Conservation (phyloP, 2,113 vertebrate species). For the Ophiodon elongatus region DNA sequence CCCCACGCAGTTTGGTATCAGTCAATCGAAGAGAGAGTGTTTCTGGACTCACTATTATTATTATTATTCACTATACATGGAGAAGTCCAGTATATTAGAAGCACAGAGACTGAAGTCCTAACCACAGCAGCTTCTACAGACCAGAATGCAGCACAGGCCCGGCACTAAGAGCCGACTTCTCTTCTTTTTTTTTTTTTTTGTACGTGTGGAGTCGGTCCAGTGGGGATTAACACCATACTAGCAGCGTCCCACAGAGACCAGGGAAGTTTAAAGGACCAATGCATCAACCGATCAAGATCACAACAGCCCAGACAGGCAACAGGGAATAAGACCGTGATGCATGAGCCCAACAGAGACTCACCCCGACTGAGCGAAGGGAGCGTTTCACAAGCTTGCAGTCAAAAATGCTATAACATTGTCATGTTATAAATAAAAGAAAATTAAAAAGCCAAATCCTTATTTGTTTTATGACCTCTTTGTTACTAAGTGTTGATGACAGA, state of each 20-base stretch:
- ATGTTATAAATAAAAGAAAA: background rate
- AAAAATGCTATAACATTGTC: background rate
- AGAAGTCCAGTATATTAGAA: background rate
- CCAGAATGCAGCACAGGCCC: background rate
- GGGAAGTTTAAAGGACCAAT: constrained; percentile 49
- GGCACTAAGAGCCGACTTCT: background rate
- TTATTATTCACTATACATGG: too few species aligned
- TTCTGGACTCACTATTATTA: background rate
- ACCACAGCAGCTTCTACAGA: background rate
- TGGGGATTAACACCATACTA: constrained; percentile 23
- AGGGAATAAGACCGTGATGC: constrained; percentile 45
- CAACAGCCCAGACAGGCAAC: constrained; percentile 25
- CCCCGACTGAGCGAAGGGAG: background rate
- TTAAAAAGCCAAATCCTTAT: background rate
- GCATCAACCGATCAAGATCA: constrained; percentile 54
- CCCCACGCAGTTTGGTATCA: too few species aligned
- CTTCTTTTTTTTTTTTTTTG: too few species aligned
- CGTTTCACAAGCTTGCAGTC: constrained; percentile 7
- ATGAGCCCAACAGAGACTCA: constrained; percentile 35
- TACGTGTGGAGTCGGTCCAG: background rate
- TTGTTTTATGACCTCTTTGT: background rate
- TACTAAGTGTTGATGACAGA: background rate
- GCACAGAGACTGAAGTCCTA: background rate
- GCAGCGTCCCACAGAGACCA: constrained; percentile 22
- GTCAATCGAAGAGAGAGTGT: background rate